Conservation (phyloP, 1,140 invertebrate genomes). For the Papilio xuthus region DNA sequence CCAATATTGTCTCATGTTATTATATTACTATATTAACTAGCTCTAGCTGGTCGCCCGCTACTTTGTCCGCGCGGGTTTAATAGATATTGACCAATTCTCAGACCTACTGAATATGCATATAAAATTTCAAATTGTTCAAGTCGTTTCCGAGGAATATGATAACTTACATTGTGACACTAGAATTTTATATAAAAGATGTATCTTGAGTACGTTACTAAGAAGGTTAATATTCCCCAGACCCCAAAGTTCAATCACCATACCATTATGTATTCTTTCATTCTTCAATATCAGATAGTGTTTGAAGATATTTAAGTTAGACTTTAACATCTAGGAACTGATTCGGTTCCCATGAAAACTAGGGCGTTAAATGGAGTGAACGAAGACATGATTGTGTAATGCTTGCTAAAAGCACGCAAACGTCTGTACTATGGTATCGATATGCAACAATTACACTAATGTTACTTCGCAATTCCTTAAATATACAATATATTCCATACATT, state of each 20-base stretch:
- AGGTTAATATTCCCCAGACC: too few species aligned
- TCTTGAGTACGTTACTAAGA: not conserved
- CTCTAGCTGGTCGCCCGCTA: too few species aligned
- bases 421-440: not conserved
- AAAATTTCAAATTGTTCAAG: too few species aligned
- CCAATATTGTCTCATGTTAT: not conserved
- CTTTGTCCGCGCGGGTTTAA: too few species aligned
- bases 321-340: not conserved
- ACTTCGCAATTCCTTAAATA: not conserved
- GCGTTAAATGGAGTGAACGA: not conserved
- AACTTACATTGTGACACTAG: too few species aligned
- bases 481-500: not conserved
- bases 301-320: not conserved
- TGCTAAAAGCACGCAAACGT: slow-evolving; percentile 7
- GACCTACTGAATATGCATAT: too few species aligned
- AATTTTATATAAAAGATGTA: too few species aligned
- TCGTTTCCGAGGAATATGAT: too few species aligned
- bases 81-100: too few species aligned
- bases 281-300: not conserved
- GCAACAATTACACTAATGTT: slow-evolving; percentile 12
- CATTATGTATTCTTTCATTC: too few species aligned
- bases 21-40: too few species aligned
- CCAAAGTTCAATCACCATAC: not conserved
- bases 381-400: slow-evolving; percentile 2
- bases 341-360: slow-evolving; percentile 16